Conservation (phyloP, 2,113 vertebrate species). For the Oceanodroma tethys region DNA sequence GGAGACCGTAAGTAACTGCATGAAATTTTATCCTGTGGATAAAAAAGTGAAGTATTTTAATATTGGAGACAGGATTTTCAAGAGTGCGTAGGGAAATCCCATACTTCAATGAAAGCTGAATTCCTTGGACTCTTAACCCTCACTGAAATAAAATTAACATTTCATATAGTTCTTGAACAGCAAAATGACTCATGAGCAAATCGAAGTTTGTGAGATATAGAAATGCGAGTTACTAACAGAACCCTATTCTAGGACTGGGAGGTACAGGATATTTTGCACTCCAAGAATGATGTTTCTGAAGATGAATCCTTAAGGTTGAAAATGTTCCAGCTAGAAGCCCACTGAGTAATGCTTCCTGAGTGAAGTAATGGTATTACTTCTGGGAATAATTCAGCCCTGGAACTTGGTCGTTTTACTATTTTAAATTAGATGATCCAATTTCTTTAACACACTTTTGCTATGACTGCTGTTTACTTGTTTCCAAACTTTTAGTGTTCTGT, state of each 20-base stretch:
- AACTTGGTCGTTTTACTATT: background rate
- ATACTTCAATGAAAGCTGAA: background rate
- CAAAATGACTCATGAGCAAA: background rate
- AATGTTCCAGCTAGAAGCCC: background rate
- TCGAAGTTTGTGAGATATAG: background rate
- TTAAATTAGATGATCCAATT: background rate
- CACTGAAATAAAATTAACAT: background rate
- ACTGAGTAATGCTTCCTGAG: conserved; percentile 39
- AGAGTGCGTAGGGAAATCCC: background rate
- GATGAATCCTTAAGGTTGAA: background rate
- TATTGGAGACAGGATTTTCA: background rate
- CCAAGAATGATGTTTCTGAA: conserved; percentile 37
- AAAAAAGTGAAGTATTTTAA: background rate
- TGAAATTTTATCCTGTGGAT: background rate
- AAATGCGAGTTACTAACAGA: background rate
- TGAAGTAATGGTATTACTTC: conserved; percentile 30
- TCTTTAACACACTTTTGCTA: background rate
- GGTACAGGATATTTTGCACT: background rate
- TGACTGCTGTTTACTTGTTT: background rate
- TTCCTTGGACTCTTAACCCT: background rate
- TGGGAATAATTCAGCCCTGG: background rate
- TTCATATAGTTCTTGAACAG: background rate
- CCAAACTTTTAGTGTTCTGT: background rate
- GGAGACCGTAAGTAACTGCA: background rate
- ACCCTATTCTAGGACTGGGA: background rate